Evolutionary conservation across 1,140 invertebrate genomes (phyloP), one percentile per base, ranked within the genome.

Genomic region (Steinernema khuongi): DNA sequence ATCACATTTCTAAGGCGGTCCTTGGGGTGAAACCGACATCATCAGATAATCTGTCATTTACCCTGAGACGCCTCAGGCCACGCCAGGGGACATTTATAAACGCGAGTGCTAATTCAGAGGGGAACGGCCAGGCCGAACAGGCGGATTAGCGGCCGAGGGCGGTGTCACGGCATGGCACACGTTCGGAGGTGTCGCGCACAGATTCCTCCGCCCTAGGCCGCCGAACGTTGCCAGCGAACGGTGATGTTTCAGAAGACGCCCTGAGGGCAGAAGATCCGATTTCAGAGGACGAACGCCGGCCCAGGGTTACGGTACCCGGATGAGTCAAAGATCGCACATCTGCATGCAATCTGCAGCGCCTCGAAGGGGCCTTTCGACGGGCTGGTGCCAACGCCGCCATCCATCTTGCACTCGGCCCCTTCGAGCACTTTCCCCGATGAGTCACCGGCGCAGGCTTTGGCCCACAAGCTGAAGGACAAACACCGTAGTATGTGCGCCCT

Each of bases 361-460:
- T 2, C 50, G 22, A 26, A 11, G 11, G 19, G 50, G 11, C n/a
- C n/a, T n/a, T n/a, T 22, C 11, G 19, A 4, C 50, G 14, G 50
- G 50, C 11, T 60, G 50, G 50, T 60, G 50, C 50, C 50, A 26
- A 60, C 50, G 26, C 50, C 50, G 50, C 22, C 50, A 60, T 60
- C 50, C 50, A 60, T 60, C 50, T 60, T 60, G 19, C 4, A 11
- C 50, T 60, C 50, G 50, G 14, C 19, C 50, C 14, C 50, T 60
- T 60, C 2, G 11, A 11, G 50, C 50, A 11, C 11, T 60, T 26
- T 60, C 22, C 7, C 4, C 11, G 50, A 60, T 60, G 50, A 60
- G 7, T 60, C 50, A 60, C 26, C 36, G 36, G 7, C 50, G 50
- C 11, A n/a, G 50, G 50, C 4, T 26, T 60, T 60, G 19, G 50